Evolutionary conservation across 2,888 invertebrate species (phyloP).

Genomic region (Hirtodrosophila confusa): DNA sequence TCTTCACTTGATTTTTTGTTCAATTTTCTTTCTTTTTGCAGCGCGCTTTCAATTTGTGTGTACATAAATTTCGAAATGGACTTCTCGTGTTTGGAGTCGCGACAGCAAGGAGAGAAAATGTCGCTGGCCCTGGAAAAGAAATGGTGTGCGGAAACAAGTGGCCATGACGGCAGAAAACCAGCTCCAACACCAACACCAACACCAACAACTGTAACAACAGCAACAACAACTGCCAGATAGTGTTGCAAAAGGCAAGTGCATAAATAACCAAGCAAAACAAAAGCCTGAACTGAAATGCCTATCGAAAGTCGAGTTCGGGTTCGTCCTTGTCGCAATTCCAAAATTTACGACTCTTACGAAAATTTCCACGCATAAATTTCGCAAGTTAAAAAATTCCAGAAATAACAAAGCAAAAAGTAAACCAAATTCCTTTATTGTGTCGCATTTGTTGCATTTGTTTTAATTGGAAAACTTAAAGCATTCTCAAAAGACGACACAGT

Average conservation of each 20-base stretch:
- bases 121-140: slow-evolving; percentile 37
- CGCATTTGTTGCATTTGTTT: slow-evolving; percentile 48
- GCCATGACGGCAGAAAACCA: slow-evolving; percentile 41
- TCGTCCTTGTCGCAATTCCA: slow-evolving; percentile 34
- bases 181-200: slow-evolving; percentile 12
- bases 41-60: slow-evolving; percentile 73
- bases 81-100: slow-evolving; percentile 69
- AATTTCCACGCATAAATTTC: slow-evolving; percentile 45
- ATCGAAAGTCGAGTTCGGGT: slow-evolving; percentile 56
- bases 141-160: slow-evolving; percentile 60
- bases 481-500: slow-evolving; percentile 44
- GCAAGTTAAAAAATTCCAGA: slow-evolving; percentile 44
- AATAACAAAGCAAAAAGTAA: slow-evolving; percentile 33
- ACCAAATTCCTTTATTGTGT: slow-evolving; percentile 43
- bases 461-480: slow-evolving; percentile 65
- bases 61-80: slow-evolving; percentile 79
- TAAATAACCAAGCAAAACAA: slow-evolving; percentile 64
- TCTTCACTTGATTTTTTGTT: slow-evolving; percentile 2
- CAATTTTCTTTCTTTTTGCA: slow-evolving; percentile 38
- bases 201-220: background rate
- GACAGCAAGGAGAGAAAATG: slow-evolving; percentile 50
- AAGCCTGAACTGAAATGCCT: slow-evolving; percentile 42
- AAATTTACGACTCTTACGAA: slow-evolving; percentile 54
- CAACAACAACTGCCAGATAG: slow-evolving; percentile 45
- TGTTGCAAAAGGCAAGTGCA: slow-evolving; percentile 59